These are phyloP conservation scores for Temnothorax curvispinosus DNA, from an alignment of 1,140 invertebrate genomes.

Conservation along the genomic window DNA sequence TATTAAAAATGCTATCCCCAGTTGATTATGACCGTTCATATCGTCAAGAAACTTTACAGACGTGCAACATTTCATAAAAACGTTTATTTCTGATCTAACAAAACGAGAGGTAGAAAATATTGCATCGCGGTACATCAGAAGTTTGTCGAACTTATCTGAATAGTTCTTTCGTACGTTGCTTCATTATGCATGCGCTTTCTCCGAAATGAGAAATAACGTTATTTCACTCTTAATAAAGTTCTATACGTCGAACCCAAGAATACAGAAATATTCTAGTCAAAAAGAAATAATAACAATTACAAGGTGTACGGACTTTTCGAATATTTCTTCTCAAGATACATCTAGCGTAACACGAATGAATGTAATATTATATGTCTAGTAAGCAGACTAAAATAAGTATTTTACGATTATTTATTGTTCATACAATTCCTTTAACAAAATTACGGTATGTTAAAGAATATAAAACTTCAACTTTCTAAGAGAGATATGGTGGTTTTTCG, in stretches of 20 bases:
- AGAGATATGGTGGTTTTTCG: too few relatives aligned
- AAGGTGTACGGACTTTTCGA: neutral
- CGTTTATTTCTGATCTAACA: neutral
- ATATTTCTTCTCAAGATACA: neutral
- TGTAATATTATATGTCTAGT: neutral
- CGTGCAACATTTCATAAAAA: neutral
- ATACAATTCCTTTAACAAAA: neutral
- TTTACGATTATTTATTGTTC: neutral
- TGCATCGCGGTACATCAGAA: neutral
- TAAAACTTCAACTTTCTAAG: too few relatives aligned
- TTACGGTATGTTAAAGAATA: too few relatives aligned
- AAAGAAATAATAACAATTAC: neutral
- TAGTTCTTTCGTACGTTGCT: neutral
- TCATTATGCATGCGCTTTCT: neutral
- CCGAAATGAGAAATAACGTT: neutral
- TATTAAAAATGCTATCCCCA: slow-evolving; percentile 4
- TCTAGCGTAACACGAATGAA: neutral
- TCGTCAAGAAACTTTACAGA: neutral
- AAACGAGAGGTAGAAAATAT: neutral
- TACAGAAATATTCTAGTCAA: too few relatives aligned
- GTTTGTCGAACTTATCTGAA: neutral
- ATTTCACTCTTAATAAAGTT: neutral
- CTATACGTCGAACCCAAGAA: neutral
- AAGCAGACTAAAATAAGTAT: neutral
- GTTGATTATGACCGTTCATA: neutral